Conservation (phyloP, 2,888 invertebrate species). For the Cantharis rufa region DNA sequence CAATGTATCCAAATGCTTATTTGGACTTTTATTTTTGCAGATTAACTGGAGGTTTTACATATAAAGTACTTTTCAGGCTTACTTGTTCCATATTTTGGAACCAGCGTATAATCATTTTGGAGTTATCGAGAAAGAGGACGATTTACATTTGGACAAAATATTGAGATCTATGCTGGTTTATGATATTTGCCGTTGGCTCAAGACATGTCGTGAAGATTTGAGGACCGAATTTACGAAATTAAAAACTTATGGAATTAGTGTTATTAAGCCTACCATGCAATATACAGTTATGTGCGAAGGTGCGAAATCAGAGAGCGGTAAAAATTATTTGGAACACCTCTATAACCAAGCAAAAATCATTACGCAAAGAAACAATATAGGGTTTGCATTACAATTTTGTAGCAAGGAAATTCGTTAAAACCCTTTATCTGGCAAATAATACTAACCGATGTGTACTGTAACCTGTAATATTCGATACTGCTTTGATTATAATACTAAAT, state of each 20-base stretch:
- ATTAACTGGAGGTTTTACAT: not conserved
- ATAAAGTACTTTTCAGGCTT: not conserved
- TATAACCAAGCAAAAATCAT: not conserved
- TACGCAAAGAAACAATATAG: not conserved
- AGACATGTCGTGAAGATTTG: not conserved
- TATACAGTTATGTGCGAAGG: not conserved
- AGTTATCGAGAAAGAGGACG: not conserved
- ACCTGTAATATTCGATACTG: too few relatives aligned
- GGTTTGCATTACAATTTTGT: not conserved
- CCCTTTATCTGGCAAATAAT: too few relatives aligned
- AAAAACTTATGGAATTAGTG: not conserved
- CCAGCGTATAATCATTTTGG: not conserved
- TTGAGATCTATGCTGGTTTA: not conserved
- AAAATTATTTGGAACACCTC: not conserved
- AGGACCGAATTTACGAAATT: not conserved
- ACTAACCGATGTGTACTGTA: too few relatives aligned
- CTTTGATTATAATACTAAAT: too few relatives aligned
- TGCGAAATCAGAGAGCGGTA: not conserved
- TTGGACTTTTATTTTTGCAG: too few relatives aligned
- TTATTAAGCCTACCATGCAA: not conserved
- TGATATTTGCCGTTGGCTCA: not conserved
- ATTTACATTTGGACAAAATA: not conserved
- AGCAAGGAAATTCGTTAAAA: not conserved
- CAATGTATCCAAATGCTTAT: too few relatives aligned
- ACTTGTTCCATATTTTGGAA: not conserved